Percentiles rank a stretch among this genome's conserved stretches.
Conservation (phyloP, 1,140 invertebrate genomes). For the Propsilocerus akamusi region DNA sequence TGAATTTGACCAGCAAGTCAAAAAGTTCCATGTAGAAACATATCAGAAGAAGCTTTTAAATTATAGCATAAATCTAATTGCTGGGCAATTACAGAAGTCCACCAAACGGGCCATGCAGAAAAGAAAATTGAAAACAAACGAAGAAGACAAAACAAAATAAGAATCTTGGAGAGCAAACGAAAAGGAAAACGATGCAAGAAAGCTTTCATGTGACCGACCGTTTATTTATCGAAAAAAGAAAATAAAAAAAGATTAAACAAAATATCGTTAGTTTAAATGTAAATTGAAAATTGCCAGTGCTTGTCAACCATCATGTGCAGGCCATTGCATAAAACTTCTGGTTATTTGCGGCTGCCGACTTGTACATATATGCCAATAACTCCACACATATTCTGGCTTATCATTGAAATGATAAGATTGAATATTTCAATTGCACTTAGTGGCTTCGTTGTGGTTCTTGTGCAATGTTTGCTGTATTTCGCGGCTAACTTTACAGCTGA, state of each 20-base stretch:
- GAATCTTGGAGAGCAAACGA: neutral
- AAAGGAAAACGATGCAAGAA: neutral
- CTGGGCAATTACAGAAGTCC: neutral
- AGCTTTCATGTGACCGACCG: constrained; percentile 2
- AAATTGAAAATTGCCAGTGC: neutral
- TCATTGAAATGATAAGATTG: neutral
- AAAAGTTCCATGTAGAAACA: no score
- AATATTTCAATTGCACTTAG: neutral
- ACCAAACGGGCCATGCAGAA: neutral
- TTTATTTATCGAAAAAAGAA: neutral
- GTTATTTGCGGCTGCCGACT: neutral
- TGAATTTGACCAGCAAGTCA: no score
- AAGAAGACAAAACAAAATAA: neutral
- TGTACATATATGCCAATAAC: no score
- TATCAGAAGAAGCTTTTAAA: no score
- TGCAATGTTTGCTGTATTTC: neutral
- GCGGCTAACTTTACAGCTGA: neutral
- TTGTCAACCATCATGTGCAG: neutral
- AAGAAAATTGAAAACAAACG: neutral
- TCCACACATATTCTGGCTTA: neutral
- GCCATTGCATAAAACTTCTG: neutral
- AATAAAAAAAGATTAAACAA: neutral
- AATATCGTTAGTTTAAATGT: neutral
- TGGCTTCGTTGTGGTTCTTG: neutral
- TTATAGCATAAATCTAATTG: no score